phyloP scores from a whole-genome alignment of 1,140 invertebrate genomes.

The Sitophilus oryzae region DNA sequence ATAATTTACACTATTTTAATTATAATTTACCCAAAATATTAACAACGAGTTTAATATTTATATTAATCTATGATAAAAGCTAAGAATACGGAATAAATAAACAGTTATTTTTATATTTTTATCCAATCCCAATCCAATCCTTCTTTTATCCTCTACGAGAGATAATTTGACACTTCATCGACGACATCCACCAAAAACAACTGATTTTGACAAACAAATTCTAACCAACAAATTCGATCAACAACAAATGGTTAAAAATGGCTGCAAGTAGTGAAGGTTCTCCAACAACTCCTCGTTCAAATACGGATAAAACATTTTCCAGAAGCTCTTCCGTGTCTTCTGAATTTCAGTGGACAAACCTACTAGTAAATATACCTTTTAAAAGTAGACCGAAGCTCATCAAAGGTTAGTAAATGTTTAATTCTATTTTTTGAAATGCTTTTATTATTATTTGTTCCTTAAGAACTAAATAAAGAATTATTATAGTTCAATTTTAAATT shows the following conservation, averaged over 20 bases:
- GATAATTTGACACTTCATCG: too few relatives aligned
- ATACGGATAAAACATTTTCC: slow-evolving; percentile 43
- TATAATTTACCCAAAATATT: too few relatives aligned
- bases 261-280: slow-evolving; percentile 49
- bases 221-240: not conserved
- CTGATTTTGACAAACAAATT: not conserved
- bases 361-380: slow-evolving; percentile 43
- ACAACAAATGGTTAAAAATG: slow-evolving; percentile 42
- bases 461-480: too few relatives aligned
- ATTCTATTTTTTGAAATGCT: not conserved
- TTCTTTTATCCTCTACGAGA: too few relatives aligned
- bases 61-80: too few relatives aligned
- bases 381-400: slow-evolving; percentile 40
- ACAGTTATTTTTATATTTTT: too few relatives aligned
- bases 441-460: not conserved
- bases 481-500: too few relatives aligned
- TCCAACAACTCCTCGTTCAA: slow-evolving; percentile 49
- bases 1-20: too few relatives aligned
- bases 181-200: not conserved
- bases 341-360: slow-evolving; percentile 51
- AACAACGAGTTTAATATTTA: too few relatives aligned
- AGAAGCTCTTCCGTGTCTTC: slow-evolving; percentile 50
- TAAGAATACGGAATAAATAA: too few relatives aligned
- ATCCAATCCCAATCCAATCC: too few relatives aligned
- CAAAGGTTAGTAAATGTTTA: slow-evolving; percentile 18